Percentiles rank a stretch among this genome's conserved stretches.
Evolutionary conservation across 2,113 vertebrate species (phyloP).

Genomic region (Leucosticte australis): DNA sequence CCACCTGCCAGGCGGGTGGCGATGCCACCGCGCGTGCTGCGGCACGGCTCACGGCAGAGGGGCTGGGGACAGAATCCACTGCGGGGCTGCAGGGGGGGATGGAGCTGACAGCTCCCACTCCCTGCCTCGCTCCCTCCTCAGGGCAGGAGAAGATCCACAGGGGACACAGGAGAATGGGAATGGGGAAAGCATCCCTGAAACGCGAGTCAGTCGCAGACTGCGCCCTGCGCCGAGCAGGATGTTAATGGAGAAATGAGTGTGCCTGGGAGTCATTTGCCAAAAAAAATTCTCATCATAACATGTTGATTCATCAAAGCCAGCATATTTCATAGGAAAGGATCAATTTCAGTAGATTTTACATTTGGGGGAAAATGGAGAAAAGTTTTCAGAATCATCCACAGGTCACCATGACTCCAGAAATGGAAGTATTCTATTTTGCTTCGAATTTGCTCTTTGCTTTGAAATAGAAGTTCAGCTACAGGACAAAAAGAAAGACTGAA

Average conservation of each 20-base stretch:
- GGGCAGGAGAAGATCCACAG: not conserved
- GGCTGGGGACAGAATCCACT: not conserved
- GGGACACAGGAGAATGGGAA: not conserved
- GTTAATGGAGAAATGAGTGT: not conserved
- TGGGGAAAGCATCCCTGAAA: not conserved
- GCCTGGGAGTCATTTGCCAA: not conserved
- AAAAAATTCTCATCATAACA: not conserved
- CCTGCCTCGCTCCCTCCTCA: not conserved
- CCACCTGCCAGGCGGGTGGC: not conserved
- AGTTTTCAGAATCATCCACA: not conserved
- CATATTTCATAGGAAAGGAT: not conserved
- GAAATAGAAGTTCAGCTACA: constrained; percentile 36
- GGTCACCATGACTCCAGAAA: not conserved
- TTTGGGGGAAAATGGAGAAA: not conserved
- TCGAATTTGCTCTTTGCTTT: constrained; percentile 24
- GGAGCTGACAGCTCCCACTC: not conserved
- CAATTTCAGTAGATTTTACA: constrained; percentile 17
- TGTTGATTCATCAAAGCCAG: constrained; percentile 32
- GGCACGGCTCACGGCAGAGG: not conserved
- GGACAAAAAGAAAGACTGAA: constrained; percentile 36
- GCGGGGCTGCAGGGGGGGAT: not conserved
- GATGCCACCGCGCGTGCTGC: not conserved
- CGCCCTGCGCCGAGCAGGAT: fast-evolving
- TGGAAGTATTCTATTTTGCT: not conserved
- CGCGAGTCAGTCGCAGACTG: not conserved